Percentiles rank a stretch among this genome's conserved stretches.
These are phyloP conservation scores for Parus major DNA, from an alignment of 2,113 vertebrate genomes.

Conservation along the genomic window DNA sequence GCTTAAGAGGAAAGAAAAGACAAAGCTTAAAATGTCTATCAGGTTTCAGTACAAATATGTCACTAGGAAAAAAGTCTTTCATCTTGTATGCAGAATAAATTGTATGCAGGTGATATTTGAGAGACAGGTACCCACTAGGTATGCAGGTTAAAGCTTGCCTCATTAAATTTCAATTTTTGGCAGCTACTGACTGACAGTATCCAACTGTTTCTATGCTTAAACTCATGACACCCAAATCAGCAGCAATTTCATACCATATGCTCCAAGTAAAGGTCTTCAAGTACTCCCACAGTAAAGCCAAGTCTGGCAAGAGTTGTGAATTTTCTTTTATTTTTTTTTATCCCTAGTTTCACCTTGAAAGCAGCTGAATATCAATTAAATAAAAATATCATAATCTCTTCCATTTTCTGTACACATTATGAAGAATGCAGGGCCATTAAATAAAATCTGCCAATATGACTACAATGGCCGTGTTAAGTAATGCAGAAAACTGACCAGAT, in stretches of 20 bases:
- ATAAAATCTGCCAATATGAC: conserved; percentile 35
- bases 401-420: background rate
- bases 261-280: conserved; percentile 38
- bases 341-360: conserved; percentile 50
- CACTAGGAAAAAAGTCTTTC: background rate
- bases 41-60: conserved; percentile 21
- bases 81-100: background rate
- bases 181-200: conserved; percentile 41
- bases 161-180: conserved; percentile 45
- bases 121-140: conserved; percentile 27
- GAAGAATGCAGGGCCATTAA: conserved; percentile 16
- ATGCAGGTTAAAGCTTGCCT: conserved; percentile 48
- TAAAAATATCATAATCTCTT: conserved; percentile 38
- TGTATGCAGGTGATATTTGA: conserved; percentile 39
- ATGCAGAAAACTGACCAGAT: background rate
- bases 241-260: conserved; percentile 26
- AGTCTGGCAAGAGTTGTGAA: conserved; percentile 5
- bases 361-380: conserved; percentile 66
- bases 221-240: conserved; percentile 44
- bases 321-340: background rate
- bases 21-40: conserved; percentile 27
- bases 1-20: conserved; percentile 11
- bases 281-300: conserved; percentile 29
- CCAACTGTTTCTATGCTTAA: conserved; percentile 53
- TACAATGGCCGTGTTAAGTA: background rate